Percentiles rank a stretch among this genome's conserved stretches.
Evolutionary conservation across 2,888 invertebrate genomes (phyloP).

Genomic region (Ormyrus thymus): DNA sequence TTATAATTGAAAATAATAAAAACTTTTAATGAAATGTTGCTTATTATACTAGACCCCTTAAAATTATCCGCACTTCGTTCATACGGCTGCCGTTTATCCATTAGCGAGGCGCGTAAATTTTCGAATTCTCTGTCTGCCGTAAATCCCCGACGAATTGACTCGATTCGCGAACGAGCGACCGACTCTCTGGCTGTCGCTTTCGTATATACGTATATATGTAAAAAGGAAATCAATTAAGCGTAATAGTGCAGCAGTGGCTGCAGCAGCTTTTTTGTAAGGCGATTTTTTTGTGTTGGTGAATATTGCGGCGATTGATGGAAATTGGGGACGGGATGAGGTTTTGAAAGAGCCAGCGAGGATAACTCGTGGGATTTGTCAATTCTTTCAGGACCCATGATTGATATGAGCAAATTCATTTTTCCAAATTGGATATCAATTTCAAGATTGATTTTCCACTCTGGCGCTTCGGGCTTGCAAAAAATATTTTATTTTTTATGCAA

Average conservation of each 20-base stretch:
- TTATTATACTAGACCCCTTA: too few relatives aligned
- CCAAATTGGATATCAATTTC: too few relatives aligned
- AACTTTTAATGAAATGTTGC: too few relatives aligned
- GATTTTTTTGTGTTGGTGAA: slow-evolving; percentile 33
- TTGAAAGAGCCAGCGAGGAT: slow-evolving; percentile 19
- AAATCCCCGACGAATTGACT: slow-evolving; percentile 52
- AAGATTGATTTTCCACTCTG: too few relatives aligned
- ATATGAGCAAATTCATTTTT: slow-evolving; percentile 7
- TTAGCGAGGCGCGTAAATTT: slow-evolving; percentile 38
- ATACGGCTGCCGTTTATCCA: slow-evolving; percentile 16
- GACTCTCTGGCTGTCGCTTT: background rate
- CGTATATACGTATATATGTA: slow-evolving; percentile 1
- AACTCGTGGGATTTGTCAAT: slow-evolving; percentile 41
- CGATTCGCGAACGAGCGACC: slow-evolving; percentile 8
- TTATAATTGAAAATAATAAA: too few relatives aligned
- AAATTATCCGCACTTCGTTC: too few relatives aligned
- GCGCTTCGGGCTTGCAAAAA: too few relatives aligned
- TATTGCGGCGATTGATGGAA: slow-evolving; percentile 51
- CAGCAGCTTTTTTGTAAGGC: slow-evolving; percentile 9
- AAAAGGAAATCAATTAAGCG: slow-evolving; percentile 55
- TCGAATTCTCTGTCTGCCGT: slow-evolving; percentile 3
- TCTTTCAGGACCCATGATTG: slow-evolving; percentile 35
- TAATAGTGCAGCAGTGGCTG: slow-evolving; percentile 5
- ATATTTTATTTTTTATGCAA: too few relatives aligned
- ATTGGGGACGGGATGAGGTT: slow-evolving; percentile 37